Evolutionary conservation across 2,888 invertebrate genomes (phyloP).

Genomic region (Cartodere bifasciata): DNA sequence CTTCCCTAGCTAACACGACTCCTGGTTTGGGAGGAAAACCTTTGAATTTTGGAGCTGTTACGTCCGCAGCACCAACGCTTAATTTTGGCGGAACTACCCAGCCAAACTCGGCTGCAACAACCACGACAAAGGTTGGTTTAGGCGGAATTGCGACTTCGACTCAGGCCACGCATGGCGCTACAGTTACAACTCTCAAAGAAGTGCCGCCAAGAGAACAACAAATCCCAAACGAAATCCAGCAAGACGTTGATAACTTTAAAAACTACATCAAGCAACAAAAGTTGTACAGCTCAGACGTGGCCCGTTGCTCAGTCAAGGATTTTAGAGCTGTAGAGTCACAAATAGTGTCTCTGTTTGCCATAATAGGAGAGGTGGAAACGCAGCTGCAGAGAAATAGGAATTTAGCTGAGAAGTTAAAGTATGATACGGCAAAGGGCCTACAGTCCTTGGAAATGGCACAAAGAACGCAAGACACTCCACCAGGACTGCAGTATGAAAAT

Average conservation of each 20-base stretch:
- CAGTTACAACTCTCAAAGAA: conserved; percentile 30
- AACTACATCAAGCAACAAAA: conserved; percentile 79
- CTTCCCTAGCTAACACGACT: conserved; percentile 14
- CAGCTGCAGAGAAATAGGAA: conserved; percentile 48
- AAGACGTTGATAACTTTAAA: conserved; percentile 70
- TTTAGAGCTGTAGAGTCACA: conserved; percentile 50
- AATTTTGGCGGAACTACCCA: conserved; percentile 4
- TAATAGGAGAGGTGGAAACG: conserved; percentile 47
- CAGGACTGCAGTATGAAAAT: conserved; percentile 65
- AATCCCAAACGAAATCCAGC: conserved; percentile 64
- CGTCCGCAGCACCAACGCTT: conserved; percentile 3
- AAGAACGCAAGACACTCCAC: conserved; percentile 62
- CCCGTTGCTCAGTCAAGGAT: conserved; percentile 47
- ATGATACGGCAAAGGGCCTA: conserved; percentile 58
- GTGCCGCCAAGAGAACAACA: conserved; percentile 49
- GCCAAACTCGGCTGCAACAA: conserved; percentile 18
- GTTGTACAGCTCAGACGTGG: conserved; percentile 66
- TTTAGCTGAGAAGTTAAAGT: conserved; percentile 50
- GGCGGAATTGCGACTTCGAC: conserved; percentile 52
- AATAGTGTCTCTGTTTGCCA: conserved; percentile 44
- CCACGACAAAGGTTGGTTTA: conserved; percentile 44
- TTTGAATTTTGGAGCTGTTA: conserved; percentile 8
- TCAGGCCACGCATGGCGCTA: conserved; percentile 24
- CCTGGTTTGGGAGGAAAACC: conserved; percentile 3
- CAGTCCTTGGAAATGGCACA: conserved; percentile 68